Evolutionary conservation across 2,113 vertebrate genomes (phyloP).

Genomic region (Nannospalax galili): DNA sequence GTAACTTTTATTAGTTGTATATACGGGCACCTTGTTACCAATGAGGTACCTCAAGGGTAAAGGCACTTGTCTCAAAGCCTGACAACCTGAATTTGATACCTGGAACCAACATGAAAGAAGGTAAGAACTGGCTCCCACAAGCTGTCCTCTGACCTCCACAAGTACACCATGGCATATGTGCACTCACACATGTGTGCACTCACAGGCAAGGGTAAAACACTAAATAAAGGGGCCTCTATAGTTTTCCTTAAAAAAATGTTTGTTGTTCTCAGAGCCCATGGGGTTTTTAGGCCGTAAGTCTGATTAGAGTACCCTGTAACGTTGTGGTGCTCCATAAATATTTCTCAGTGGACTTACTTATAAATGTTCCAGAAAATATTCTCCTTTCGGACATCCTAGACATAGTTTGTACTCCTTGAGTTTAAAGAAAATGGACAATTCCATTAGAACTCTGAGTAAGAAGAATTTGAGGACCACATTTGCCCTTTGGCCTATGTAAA

Average conservation of each 20-base stretch:
- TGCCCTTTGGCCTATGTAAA: not conserved
- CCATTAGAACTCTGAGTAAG: constrained; percentile 28
- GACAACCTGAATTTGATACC: not conserved
- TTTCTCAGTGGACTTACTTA: constrained; percentile 15
- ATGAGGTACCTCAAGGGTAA: not conserved
- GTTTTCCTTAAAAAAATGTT: not conserved
- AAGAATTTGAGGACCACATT: constrained; percentile 9
- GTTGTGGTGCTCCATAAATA: constrained; percentile 40
- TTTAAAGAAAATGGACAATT: constrained; percentile 18
- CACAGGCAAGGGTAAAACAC: not conserved
- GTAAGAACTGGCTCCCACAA: not conserved
- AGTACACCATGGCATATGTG: not conserved
- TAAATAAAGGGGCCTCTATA: not conserved
- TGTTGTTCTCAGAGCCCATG: constrained; percentile 23
- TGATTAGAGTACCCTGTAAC: not conserved
- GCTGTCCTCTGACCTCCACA: not conserved
- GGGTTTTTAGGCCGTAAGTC: constrained; percentile 13
- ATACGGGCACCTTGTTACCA: not conserved
- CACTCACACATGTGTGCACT: not conserved
- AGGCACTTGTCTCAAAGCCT: not conserved
- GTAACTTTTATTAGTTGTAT: not conserved
- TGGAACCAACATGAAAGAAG: not conserved
- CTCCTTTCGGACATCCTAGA: not conserved
- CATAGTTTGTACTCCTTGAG: not conserved
- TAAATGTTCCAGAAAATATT: constrained; percentile 8